Evolutionary conservation across 2,888 invertebrate genomes (phyloP).

Genomic region (Cosmopolites sordidus): DNA sequence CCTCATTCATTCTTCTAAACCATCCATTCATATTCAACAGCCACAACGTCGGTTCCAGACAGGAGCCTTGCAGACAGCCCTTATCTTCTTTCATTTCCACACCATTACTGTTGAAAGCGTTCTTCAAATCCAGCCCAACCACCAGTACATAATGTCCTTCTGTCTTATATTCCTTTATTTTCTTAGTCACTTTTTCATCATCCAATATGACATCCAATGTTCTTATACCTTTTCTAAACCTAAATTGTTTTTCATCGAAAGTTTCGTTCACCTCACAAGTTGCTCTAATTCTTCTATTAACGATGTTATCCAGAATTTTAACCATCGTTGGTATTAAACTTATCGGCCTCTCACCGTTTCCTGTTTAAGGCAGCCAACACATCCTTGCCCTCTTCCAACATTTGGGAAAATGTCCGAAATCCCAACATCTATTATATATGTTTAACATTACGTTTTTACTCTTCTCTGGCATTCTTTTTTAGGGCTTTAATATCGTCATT

Average conservation of each 20-base stretch:
- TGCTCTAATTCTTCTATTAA: conserved; percentile 29
- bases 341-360: conserved; percentile 31
- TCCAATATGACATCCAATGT: too few relatives aligned
- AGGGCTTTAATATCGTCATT: too few relatives aligned
- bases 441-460: not conserved
- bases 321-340: too few relatives aligned
- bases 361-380: conserved; percentile 30
- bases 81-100: conserved; percentile 5
- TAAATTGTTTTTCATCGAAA: too few relatives aligned
- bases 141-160: conserved; percentile 16
- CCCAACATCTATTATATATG: conserved; percentile 14
- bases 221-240: conserved; percentile 34
- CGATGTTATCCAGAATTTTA: conserved; percentile 34
- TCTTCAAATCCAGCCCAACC: conserved; percentile 24
- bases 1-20: too few relatives aligned
- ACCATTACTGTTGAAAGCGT: conserved; percentile 19
- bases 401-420: conserved; percentile 29
- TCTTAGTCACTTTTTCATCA: not conserved
- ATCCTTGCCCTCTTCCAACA: conserved; percentile 25
- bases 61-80: too few relatives aligned
- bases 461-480: too few relatives aligned
- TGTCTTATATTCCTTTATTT: not conserved
- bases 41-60: too few relatives aligned
- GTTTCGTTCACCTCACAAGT: conserved; percentile 21
- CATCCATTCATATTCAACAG: too few relatives aligned